Evolutionary conservation across 2,888 invertebrate genomes (phyloP).

Genomic region (Didymodactylos carnosus): DNA sequence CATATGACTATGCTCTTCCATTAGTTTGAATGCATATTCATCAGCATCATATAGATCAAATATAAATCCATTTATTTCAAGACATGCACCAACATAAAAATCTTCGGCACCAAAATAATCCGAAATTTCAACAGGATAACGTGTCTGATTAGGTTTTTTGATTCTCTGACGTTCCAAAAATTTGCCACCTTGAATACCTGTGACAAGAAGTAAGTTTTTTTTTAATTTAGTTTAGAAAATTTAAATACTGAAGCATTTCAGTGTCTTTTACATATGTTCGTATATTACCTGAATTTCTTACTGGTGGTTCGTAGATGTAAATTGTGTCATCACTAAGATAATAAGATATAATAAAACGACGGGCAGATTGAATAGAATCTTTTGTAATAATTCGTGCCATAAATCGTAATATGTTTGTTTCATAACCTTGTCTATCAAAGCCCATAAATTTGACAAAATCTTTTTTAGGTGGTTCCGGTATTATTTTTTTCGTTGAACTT

Average conservation of each 20-base stretch:
- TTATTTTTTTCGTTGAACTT: conserved; percentile 59
- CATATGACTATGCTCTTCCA: conserved; percentile 57
- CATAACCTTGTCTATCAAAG: conserved; percentile 51
- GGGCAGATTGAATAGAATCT: conserved; percentile 35
- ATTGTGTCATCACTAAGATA: conserved; percentile 34
- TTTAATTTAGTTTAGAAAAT: too few species aligned
- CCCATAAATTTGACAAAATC: conserved; percentile 61
- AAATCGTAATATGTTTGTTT: conserved; percentile 58
- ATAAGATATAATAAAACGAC: conserved; percentile 33
- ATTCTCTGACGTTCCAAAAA: conserved; percentile 32
- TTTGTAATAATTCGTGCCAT: conserved; percentile 55
- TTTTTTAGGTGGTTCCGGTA: conserved; percentile 53
- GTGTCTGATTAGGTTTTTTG: conserved; percentile 42
- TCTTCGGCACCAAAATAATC: conserved; percentile 30
- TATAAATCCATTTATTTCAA: conserved; percentile 28
- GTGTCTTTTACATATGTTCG: background rate
- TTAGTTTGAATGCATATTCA: conserved; percentile 39
- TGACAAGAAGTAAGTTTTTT: background rate
- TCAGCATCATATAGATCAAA: conserved; percentile 33
- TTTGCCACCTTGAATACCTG: conserved; percentile 34
- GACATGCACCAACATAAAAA: conserved; percentile 28
- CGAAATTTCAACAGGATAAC: conserved; percentile 26
- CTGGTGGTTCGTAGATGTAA: conserved; percentile 31
- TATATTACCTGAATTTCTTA: conserved; percentile 31
- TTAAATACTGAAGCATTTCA: too few species aligned